A percentile compares a stretch with the other conserved stretches of the same genome.
phyloP scores from a whole-genome alignment of 53 echinoderm and acorn worm species.

The Glandiceps talaboti region DNA sequence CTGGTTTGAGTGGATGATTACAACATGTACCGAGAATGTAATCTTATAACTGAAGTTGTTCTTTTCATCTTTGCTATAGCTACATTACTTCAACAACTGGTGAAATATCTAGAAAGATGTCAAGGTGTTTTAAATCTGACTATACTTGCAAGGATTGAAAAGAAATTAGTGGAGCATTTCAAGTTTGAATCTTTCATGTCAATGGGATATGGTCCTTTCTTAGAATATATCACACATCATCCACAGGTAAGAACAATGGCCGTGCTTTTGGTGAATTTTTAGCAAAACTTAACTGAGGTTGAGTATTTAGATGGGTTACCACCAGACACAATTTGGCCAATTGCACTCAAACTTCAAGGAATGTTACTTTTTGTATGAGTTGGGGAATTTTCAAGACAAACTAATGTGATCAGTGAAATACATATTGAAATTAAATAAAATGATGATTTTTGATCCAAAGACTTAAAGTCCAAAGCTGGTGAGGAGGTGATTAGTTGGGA shows the following conservation, averaged over 20 bases:
- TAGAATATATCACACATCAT: slow-evolving; percentile 34
- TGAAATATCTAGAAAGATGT: slow-evolving; percentile 20
- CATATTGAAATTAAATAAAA: no score
- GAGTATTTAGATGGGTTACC: no score
- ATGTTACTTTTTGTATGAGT: not conserved
- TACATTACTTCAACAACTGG: not conserved
- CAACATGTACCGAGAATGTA: no score
- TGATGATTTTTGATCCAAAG: no score
- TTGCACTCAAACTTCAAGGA: not conserved
- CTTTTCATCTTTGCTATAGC: not conserved
- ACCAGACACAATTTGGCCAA: no score
- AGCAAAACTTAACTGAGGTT: no score
- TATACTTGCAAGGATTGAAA: slow-evolving; percentile 38
- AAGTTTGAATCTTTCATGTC: slow-evolving; percentile 11
- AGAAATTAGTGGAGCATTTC: slow-evolving; percentile 22
- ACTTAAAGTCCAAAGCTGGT: no score
- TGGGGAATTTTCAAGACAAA: not conserved
- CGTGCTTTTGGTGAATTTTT: no score
- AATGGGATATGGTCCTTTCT: slow-evolving; percentile 22
- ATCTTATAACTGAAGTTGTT: no score
- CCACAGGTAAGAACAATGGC: slow-evolving; percentile 18
- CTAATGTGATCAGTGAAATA: no score
- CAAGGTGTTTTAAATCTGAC: slow-evolving; percentile 22
- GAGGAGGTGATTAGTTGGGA: no score
- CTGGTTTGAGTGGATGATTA: no score